Percentiles rank a stretch among this genome's conserved stretches.
phyloP scores from a whole-genome alignment of 1,140 invertebrate genomes.

The Panagrolaimus sp. region DNA sequence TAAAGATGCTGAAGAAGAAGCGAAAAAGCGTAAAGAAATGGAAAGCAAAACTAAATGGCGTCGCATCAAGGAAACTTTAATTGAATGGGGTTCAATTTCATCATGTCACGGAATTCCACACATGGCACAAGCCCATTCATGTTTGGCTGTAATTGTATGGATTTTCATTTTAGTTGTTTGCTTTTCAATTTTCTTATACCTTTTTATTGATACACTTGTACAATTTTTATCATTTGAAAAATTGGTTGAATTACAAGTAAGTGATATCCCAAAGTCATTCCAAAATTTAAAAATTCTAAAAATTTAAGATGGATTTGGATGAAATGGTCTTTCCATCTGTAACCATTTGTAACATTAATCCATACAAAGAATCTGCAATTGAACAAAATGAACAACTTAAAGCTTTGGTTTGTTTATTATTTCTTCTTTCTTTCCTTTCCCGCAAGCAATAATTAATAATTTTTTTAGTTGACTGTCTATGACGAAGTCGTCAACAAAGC shows the following conservation, averaged over 20 bases:
- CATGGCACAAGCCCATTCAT: conserved; percentile 21
- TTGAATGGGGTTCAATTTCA: conserved; percentile 31
- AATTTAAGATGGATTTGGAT: conserved; percentile 22
- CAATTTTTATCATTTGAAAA: conserved; percentile 18
- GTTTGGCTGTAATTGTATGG: conserved; percentile 10
- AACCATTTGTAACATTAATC: conserved; percentile 29
- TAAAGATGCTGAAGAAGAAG: conserved; percentile 24
- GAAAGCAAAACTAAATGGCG: conserved; percentile 26
- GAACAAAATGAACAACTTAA: conserved; percentile 20
- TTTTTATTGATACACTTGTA: conserved; percentile 19
- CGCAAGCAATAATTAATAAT: neutral
- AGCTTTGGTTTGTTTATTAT: conserved; percentile 24
- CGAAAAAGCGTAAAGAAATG: conserved; percentile 24
- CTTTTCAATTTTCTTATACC: conserved; percentile 20
- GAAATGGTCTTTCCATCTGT: conserved; percentile 22
- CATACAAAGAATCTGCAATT: conserved; percentile 27
- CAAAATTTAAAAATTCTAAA: neutral
- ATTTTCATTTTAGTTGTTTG: conserved; percentile 12
- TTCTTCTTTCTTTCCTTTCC: neutral
- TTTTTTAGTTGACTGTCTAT: conserved; percentile 12
- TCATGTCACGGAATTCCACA: conserved; percentile 26
- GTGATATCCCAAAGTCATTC: neutral
- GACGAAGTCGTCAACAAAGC: neutral
- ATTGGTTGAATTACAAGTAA: conserved; percentile 20
- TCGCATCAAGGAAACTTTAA: conserved; percentile 28